These are phyloP conservation scores for Chymomyza fuscimana DNA, from an alignment of 2,888 invertebrate species.

Conservation along the genomic window DNA sequence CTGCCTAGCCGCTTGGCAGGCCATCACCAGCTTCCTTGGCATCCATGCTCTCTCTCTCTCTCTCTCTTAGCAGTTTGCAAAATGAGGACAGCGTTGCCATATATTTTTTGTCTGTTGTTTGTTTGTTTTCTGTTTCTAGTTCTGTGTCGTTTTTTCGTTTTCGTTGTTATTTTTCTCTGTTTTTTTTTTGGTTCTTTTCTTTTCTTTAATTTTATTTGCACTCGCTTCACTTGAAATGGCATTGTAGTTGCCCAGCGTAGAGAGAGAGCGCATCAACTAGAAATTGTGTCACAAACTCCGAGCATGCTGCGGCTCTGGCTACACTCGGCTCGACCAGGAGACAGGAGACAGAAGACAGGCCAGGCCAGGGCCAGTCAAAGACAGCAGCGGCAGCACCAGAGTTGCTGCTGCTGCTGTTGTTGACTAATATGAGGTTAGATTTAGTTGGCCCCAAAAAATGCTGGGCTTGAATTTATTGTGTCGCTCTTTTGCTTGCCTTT, in stretches of 20 bases:
- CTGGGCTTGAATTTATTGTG: constrained; percentile 32
- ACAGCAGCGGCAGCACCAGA: constrained; percentile 37
- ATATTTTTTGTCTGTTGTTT: constrained; percentile 51
- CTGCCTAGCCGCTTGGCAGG: background rate
- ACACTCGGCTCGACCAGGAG: constrained; percentile 4
- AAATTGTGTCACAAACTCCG: constrained; percentile 12
- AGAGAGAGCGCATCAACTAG: background rate
- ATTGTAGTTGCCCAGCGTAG: background rate
- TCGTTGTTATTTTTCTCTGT: constrained; percentile 25
- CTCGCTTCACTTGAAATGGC: constrained; percentile 65
- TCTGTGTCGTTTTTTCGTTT: constrained; percentile 20
- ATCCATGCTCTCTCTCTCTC: too few species aligned
- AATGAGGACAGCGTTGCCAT: constrained; percentile 58
- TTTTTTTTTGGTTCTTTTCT: constrained; percentile 36
- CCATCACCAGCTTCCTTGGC: too few species aligned
- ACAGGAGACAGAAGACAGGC: constrained; percentile 11
- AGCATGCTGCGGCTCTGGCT: constrained; percentile 27
- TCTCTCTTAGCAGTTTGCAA: background rate
- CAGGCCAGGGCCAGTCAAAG: constrained; percentile 63
- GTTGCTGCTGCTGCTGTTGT: constrained; percentile 2
- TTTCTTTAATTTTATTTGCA: constrained; percentile 65
- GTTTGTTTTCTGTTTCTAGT: background rate
- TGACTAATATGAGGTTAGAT: constrained; percentile 20
- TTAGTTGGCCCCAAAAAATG: constrained; percentile 13
- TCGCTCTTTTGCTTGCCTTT: constrained; percentile 29